Evolutionary conservation across 2,113 vertebrate genomes (phyloP).

Genomic region (Elephantulus edwardii): DNA sequence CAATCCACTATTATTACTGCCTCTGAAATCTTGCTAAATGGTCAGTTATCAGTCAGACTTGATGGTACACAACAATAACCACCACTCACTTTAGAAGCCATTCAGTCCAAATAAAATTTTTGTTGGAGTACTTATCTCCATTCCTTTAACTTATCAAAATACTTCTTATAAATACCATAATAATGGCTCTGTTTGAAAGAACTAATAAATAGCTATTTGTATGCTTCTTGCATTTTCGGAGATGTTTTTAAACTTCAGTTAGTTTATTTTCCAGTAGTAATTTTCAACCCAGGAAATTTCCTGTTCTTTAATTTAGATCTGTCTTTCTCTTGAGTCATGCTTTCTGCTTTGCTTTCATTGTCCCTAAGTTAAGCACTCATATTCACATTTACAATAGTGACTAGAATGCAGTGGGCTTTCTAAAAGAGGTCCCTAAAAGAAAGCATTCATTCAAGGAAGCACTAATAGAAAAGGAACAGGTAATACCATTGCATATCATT

Average conservation of each 20-base stretch:
- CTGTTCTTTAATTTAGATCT: background rate
- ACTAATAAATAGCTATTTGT: background rate
- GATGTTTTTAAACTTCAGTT: background rate
- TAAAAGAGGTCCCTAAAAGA: background rate
- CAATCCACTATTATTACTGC: too few relatives aligned
- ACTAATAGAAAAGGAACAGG: background rate
- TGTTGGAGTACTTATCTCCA: background rate
- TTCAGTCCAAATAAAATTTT: background rate
- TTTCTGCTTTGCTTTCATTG: background rate
- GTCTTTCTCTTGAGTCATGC: background rate
- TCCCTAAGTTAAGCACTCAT: background rate
- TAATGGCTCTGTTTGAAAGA: background rate
- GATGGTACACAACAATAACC: too few relatives aligned
- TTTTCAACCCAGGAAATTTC: background rate
- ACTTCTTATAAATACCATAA: background rate
- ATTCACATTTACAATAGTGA: background rate
- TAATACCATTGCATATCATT: background rate
- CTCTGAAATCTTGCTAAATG: too few relatives aligned
- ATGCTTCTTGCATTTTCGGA: background rate
- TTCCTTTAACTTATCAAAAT: background rate
- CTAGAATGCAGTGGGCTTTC: background rate
- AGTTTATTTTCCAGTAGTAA: background rate
- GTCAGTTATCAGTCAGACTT: too few relatives aligned
- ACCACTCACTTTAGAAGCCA: background rate
- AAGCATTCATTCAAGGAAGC: background rate